Percentiles rank a stretch among this genome's conserved stretches.
Conservation (phyloP, 2,888 invertebrate species). For the Micoletzkya japonica region DNA sequence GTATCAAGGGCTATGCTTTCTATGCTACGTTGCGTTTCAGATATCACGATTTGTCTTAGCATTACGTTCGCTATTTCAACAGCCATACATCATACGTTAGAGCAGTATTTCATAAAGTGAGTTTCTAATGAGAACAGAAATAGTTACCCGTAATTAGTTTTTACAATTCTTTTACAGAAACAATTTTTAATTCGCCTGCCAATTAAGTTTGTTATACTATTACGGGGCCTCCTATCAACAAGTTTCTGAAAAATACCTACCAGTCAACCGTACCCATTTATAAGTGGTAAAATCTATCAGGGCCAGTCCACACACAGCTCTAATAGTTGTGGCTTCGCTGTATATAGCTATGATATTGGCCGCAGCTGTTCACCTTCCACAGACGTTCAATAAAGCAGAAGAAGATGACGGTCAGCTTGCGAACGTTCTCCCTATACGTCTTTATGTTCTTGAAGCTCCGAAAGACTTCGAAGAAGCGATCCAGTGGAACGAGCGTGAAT, state of each 20-base stretch:
- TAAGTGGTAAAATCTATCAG: background rate
- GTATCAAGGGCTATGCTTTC: background rate
- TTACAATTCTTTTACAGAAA: no score
- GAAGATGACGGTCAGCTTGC: background rate
- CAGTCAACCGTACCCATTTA: background rate
- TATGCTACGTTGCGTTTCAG: background rate
- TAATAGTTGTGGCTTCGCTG: background rate
- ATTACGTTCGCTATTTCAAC: constrained; percentile 13
- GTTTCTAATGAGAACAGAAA: no score
- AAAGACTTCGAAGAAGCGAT: no score
- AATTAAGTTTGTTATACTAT: no score
- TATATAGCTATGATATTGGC: background rate
- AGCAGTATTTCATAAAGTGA: constrained; percentile 18
- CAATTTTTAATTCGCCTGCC: no score
- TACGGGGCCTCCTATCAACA: background rate
- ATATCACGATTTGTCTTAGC: constrained; percentile 1
- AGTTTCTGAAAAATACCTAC: background rate
- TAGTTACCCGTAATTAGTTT: no score
- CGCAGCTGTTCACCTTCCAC: background rate
- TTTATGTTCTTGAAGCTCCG: no score
- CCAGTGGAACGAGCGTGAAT: no score
- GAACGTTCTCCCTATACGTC: no score
- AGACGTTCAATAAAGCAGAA: constrained; percentile 5
- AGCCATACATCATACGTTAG: constrained; percentile 13
- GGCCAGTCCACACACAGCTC: background rate